These are phyloP conservation scores for Dynastes maya DNA, from an alignment of 2,888 invertebrate genomes.

Conservation along the genomic window DNA sequence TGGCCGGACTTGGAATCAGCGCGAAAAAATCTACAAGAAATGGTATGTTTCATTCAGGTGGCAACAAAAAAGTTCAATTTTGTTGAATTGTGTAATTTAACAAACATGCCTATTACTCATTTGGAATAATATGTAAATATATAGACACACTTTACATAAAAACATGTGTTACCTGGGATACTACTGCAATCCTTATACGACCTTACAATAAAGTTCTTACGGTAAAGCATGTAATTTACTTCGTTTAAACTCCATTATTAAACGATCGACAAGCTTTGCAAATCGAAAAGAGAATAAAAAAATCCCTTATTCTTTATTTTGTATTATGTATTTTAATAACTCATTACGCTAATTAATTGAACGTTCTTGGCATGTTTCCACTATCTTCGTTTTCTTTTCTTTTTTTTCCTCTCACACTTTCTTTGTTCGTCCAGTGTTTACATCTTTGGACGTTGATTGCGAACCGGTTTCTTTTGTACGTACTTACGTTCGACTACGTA, in stretches of 20 bases:
- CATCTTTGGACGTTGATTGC: constrained; percentile 32
- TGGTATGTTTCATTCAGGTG: too few species aligned
- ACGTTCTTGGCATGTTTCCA: constrained; percentile 29
- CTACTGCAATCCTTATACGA: too few species aligned
- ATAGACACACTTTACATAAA: too few species aligned
- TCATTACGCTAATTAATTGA: constrained; percentile 32
- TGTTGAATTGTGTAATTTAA: too few species aligned
- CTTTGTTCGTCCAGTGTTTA: constrained; percentile 30
- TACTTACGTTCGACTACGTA: constrained; percentile 30
- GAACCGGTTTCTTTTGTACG: constrained; percentile 37
- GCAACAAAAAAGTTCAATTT: too few species aligned
- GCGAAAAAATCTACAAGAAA: too few species aligned
- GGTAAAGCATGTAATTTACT: background rate
- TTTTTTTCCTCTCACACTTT: background rate
- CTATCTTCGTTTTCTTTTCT: constrained; percentile 10
- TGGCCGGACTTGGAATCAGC: too few species aligned
- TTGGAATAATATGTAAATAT: too few species aligned
- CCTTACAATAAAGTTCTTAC: too few species aligned
- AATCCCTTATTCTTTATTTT: background rate
- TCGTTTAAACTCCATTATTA: too few species aligned
- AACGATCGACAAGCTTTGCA: background rate
- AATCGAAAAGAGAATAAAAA: background rate
- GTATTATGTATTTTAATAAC: constrained; percentile 28
- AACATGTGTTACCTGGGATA: too few species aligned
- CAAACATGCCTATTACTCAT: too few species aligned